These are phyloP conservation scores for Phalangium opilio DNA, from an alignment of 2,888 invertebrate species.

Conservation along the genomic window DNA sequence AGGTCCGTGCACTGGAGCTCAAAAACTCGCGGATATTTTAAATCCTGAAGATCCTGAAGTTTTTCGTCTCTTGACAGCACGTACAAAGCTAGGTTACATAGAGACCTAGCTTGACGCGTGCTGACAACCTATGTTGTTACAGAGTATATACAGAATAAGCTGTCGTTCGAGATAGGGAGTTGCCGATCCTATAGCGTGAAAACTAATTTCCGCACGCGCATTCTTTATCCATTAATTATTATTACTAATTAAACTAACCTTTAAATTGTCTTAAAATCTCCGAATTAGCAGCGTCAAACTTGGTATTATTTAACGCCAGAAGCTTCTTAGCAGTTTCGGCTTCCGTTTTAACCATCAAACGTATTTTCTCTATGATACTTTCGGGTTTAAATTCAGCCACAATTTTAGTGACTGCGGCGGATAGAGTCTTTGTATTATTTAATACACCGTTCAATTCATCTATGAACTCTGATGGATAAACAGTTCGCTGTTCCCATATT, in stretches of 20 bases:
- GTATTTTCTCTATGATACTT: slow-evolving; percentile 55
- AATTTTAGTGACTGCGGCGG: slow-evolving; percentile 23
- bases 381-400: slow-evolving; percentile 57
- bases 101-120: no score
- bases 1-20: no score
- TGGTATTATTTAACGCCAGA: slow-evolving; percentile 51
- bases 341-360: slow-evolving; percentile 54
- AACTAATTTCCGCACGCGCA: no score
- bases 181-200: no score
- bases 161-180: no score
- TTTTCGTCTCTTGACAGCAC: no score
- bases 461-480: slow-evolving; percentile 78
- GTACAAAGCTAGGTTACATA: no score
- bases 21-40: no score
- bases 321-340: slow-evolving; percentile 55
- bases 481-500: slow-evolving; percentile 86
- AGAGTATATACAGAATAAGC: no score
- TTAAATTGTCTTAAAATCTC: slow-evolving; percentile 47
- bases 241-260: slow-evolving; percentile 43
- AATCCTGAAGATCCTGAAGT: no score
- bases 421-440: slow-evolving; percentile 33
- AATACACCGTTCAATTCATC: slow-evolving; percentile 63
- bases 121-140: no score
- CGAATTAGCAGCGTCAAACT: slow-evolving; percentile 58
- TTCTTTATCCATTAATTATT: no score